These are phyloP conservation scores for Trissonchulus latispiculum DNA, from an alignment of 2,888 invertebrate species.

Conservation along the genomic window DNA sequence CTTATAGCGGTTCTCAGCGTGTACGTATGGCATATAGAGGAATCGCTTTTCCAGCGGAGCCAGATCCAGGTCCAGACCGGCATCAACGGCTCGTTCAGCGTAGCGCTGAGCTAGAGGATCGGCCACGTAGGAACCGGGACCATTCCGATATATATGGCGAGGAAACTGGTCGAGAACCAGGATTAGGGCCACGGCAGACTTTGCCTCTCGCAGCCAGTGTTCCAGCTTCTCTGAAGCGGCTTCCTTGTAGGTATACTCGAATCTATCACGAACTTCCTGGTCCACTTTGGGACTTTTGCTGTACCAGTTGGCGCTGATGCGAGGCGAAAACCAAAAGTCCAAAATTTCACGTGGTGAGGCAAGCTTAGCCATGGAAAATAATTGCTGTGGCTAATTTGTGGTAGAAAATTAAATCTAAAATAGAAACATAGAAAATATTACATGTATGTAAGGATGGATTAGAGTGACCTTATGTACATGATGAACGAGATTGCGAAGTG, in stretches of 20 bases:
- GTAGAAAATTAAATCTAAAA: too few species aligned
- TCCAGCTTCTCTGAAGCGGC: neutral
- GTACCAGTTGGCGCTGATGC: neutral
- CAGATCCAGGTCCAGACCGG: too few species aligned
- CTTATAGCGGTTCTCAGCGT: neutral
- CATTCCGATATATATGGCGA: neutral
- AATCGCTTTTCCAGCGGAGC: too few species aligned
- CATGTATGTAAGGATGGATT: too few species aligned
- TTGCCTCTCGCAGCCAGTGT: neutral
- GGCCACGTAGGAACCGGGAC: neutral
- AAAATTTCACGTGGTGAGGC: too few species aligned
- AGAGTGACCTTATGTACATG: too few species aligned
- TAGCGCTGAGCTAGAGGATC: too few species aligned
- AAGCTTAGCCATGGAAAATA: too few species aligned
- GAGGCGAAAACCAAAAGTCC: constrained; percentile 1
- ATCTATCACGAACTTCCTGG: neutral
- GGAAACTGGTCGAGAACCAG: constrained; percentile 1
- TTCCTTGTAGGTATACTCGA: neutral
- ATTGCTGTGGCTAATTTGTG: too few species aligned
- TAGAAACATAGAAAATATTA: too few species aligned
- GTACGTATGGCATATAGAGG: constrained; percentile 10
- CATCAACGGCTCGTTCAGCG: too few species aligned
- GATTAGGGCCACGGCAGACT: neutral
- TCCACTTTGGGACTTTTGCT: neutral
- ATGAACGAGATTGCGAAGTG: too few species aligned